Percentiles rank a stretch among this genome's conserved stretches.
These are phyloP conservation scores for Byasa hedistus DNA, from an alignment of 2,888 invertebrate genomes.

Conservation along the genomic window DNA sequence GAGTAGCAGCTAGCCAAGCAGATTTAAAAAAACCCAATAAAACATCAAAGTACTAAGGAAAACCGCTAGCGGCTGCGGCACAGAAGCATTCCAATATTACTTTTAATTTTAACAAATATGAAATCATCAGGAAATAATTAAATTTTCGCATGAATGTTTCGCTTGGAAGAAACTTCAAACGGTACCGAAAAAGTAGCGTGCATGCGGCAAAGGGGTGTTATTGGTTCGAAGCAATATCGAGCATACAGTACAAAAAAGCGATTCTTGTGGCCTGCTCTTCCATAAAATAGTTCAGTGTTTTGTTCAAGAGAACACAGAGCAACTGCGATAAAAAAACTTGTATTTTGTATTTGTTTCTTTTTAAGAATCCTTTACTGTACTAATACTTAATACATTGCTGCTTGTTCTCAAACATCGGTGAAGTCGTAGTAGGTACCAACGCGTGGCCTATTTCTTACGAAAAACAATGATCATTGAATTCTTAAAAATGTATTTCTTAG, in stretches of 20 bases:
- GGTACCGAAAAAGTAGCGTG: slow-evolving; percentile 3
- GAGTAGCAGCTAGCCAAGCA: too few relatives aligned
- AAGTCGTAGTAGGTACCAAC: too few relatives aligned
- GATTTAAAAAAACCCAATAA: too few relatives aligned
- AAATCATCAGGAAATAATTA: neutral
- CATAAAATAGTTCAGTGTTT: slow-evolving; percentile 13
- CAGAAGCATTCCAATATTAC: too few relatives aligned
- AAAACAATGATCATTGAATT: too few relatives aligned
- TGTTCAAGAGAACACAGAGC: slow-evolving; percentile 9
- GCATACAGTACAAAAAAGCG: slow-evolving; percentile 1
- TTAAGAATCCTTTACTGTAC: neutral
- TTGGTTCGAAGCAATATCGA: slow-evolving; percentile 23
- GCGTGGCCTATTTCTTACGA: too few relatives aligned
- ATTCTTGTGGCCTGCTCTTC: neutral
- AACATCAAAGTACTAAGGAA: too few relatives aligned
- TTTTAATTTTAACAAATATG: too few relatives aligned
- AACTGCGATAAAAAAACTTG: neutral
- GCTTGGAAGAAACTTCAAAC: slow-evolving; percentile 2
- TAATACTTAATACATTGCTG: neutral
- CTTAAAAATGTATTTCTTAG: too few relatives aligned
- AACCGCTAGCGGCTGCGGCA: too few relatives aligned
- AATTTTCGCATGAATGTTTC: slow-evolving; percentile 5
- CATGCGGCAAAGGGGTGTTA: slow-evolving; percentile 12
- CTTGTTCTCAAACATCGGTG: too few relatives aligned
- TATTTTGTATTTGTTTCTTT: neutral